These are phyloP conservation scores for Karalla daura DNA, from an alignment of 2,797 vertebrate genomes.

Conservation along the genomic window DNA sequence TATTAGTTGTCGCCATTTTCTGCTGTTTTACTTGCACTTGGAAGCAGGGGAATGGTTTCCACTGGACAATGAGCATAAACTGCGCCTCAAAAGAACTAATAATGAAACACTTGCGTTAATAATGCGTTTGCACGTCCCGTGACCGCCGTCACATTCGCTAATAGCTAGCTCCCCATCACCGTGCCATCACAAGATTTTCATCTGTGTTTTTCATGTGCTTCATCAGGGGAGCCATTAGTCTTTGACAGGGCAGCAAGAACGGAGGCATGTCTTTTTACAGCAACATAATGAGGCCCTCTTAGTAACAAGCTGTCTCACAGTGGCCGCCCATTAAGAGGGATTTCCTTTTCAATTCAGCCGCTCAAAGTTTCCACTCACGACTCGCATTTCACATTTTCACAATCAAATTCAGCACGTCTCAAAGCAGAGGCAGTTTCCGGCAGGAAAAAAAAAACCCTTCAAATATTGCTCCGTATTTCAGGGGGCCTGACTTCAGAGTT, in stretches of 20 bases:
- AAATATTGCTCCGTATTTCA: slow-evolving; percentile 41
- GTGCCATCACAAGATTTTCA: slow-evolving; percentile 8
- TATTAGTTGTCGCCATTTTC: too few species aligned
- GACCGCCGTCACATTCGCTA: slow-evolving; percentile 7
- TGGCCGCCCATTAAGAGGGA: slow-evolving; percentile 27
- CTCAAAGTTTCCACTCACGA: slow-evolving; percentile 3
- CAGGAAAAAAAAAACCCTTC: slow-evolving; percentile 18
- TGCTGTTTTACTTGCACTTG: too few species aligned
- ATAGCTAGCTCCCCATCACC: slow-evolving; percentile 21
- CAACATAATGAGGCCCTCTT: slow-evolving; percentile 48
- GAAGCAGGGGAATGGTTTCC: not conserved
- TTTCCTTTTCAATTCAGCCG: slow-evolving; percentile 25
- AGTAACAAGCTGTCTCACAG: slow-evolving; percentile 26
- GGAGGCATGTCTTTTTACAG: slow-evolving; percentile 25
- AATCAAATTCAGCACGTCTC: slow-evolving; percentile 1
- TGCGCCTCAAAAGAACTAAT: not conserved
- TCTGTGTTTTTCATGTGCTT: slow-evolving; percentile 34
- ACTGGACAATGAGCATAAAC: not conserved
- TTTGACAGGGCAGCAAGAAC: slow-evolving; percentile 25
- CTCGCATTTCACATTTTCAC: slow-evolving; percentile 24
- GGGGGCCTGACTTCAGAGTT: slow-evolving; percentile 38
- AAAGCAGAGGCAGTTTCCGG: slow-evolving; percentile 4
- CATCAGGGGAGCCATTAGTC: slow-evolving; percentile 40
- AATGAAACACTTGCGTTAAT: not conserved
- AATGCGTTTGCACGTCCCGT: not conserved